These are phyloP conservation scores for Furcifer pardalis DNA, from an alignment of 2,797 vertebrate genomes.

Conservation along the genomic window DNA sequence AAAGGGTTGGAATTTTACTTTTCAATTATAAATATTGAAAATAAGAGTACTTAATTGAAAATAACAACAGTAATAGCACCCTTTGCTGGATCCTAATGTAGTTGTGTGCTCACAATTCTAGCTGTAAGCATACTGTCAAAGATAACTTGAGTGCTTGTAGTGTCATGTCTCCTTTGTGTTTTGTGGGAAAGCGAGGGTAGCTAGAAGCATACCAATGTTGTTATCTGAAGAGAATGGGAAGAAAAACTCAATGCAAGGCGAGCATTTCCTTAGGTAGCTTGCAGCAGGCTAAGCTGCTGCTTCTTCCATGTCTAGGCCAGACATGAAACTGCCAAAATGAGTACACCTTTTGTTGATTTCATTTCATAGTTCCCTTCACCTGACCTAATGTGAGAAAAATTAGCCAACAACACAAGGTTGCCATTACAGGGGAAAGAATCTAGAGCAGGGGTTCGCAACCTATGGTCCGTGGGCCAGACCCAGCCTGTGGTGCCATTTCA, in stretches of 20 bases:
- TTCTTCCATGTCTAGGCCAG: no score
- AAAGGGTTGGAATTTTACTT: neutral
- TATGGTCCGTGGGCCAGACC: no score
- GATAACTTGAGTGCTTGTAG: neutral
- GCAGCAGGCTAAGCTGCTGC: no score
- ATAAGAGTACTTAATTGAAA: neutral
- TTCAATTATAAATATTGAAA: neutral
- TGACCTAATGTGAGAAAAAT: no score
- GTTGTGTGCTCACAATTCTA: neutral
- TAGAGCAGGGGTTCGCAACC: no score
- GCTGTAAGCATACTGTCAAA: slow-evolving; percentile 10
- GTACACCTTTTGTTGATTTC: no score
- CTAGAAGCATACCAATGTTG: neutral
- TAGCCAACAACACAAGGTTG: no score
- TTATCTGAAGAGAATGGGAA: neutral
- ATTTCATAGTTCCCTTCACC: no score
- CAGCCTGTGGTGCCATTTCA: no score
- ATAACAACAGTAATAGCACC: neutral
- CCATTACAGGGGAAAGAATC: no score
- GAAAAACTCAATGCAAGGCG: neutral
- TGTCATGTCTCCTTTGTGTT: neutral
- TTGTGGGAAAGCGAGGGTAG: neutral
- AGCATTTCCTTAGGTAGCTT: neutral
- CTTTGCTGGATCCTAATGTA: neutral
- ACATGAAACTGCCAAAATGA: no score